Evolutionary conservation across 37 sponge, comb jelly and placozoan genomes (phyloP), one percentile per base, ranked within the genome.

Genomic region (Hexactinellida sp.): DNA sequence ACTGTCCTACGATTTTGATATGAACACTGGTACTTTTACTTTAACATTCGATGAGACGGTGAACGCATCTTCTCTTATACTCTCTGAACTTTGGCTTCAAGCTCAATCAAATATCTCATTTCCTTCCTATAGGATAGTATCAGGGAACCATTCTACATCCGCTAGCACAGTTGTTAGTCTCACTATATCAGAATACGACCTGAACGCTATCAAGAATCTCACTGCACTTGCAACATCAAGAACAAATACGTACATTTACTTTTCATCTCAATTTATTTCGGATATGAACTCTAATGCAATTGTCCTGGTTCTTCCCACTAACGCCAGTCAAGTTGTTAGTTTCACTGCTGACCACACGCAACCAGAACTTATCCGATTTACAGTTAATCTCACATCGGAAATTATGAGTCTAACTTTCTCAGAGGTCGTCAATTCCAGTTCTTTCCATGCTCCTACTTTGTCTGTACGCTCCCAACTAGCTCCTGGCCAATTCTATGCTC

Each of bases 1-100:
- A 37, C 10, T 54, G 24, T 39, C 32, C 34, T 94, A 88, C 85
- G 82, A 55, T 36, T 89, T 94, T 55, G 92, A 94, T 37, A 39
- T 94, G 54, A 86, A 93, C 37, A 16, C 55, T 7, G 93, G 92
- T 0, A 37, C 36, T 13, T 28, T 95, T 0, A 41, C 25, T n/a
- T 84, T 95, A 0, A 91, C 92, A 23, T 95, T 95, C 85, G 90
- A 91, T 54, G 96, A 95, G 83, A 95, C 96, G 21, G 92, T 95
- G 0, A 87, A 90, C 35, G 38, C 91, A 21, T 54, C 82, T 86
- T 85, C 90, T 13, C 86, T 94, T n/a, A 87, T 86, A 36, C 87
- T 83, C 52, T 71, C 82, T 47, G 54, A 84, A 0, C 37, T 94
- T 19, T 88, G 89, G 24, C 23, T 94, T 7, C 94, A 94, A 71